Evolutionary conservation across 2,113 vertebrate species (phyloP).

Genomic region (Psephotus haematonotus): DNA sequence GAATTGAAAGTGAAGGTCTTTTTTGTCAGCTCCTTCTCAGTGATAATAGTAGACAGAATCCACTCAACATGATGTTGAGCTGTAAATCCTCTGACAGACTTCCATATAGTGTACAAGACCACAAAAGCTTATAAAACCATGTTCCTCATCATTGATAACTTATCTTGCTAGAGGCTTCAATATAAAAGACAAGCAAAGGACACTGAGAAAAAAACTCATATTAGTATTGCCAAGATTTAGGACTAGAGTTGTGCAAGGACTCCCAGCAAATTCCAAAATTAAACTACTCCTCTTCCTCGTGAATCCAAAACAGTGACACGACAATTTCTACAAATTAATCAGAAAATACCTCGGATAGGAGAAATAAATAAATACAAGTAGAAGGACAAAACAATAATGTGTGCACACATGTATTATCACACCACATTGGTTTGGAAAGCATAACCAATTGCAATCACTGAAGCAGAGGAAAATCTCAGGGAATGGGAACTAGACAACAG

Average conservation of each 20-base stretch:
- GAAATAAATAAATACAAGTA: background rate
- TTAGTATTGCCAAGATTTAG: background rate
- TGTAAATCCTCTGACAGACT: background rate
- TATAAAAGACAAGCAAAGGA: slow-evolving; percentile 1
- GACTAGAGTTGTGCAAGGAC: background rate
- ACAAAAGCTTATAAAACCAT: background rate
- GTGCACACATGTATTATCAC: background rate
- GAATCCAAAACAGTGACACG: background rate
- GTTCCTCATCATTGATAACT: background rate
- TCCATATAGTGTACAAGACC: background rate
- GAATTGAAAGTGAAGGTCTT: background rate
- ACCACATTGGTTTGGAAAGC: background rate
- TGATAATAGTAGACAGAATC: background rate
- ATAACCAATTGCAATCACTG: background rate
- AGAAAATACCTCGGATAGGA: background rate
- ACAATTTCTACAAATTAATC: background rate
- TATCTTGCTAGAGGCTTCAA: slow-evolving; percentile 1
- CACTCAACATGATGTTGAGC: background rate
- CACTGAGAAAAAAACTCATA: background rate
- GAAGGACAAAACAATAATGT: background rate
- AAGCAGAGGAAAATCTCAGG: background rate
- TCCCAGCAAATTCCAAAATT: background rate
- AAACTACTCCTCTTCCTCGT: background rate
- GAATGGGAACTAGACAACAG: background rate
- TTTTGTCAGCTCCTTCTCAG: background rate